These are phyloP conservation scores for Drosophila murphyi DNA, from an alignment of 1,140 invertebrate species.

Conservation along the genomic window DNA sequence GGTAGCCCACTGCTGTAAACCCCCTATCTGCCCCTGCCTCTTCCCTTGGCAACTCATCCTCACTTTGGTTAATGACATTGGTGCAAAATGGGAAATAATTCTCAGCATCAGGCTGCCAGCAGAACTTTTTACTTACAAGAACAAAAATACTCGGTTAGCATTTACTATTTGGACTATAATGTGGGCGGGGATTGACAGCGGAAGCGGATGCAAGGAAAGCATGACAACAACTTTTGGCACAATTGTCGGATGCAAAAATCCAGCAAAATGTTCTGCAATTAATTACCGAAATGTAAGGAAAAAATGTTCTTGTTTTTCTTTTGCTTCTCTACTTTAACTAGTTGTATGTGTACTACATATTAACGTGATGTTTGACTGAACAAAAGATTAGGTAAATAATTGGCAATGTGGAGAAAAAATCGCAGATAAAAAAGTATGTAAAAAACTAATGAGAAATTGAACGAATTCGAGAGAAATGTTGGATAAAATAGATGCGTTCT, in stretches of 20 bases:
- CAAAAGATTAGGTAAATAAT: conserved; percentile 22
- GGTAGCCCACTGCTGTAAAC: conserved; percentile 17
- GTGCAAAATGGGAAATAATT: conserved; percentile 59
- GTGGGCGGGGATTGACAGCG: conserved; percentile 34
- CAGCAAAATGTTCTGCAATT: conserved; percentile 69
- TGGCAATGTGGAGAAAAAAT: conserved; percentile 19
- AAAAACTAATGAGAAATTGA: not conserved
- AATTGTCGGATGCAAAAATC: conserved; percentile 59
- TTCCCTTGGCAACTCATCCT: not conserved
- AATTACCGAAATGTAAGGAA: conserved; percentile 53
- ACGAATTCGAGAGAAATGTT: not conserved
- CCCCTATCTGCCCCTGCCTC: not conserved
- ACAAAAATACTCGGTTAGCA: conserved; percentile 10
- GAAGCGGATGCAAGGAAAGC: conserved; percentile 55
- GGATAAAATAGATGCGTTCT: not conserved
- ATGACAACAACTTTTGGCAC: conserved; percentile 68
- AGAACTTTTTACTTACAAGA: conserved; percentile 56
- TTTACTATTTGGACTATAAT: conserved; percentile 7
- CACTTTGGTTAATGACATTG: conserved; percentile 45
- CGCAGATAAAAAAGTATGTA: not conserved
- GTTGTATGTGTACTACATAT: conserved; percentile 1
- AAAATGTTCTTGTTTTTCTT: conserved; percentile 6
- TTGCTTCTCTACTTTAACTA: not conserved
- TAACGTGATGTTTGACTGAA: not conserved
- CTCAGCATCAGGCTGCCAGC: conserved; percentile 36